Conservation (phyloP, 2,113 vertebrate species). For the Entelurus aequoreus region DNA sequence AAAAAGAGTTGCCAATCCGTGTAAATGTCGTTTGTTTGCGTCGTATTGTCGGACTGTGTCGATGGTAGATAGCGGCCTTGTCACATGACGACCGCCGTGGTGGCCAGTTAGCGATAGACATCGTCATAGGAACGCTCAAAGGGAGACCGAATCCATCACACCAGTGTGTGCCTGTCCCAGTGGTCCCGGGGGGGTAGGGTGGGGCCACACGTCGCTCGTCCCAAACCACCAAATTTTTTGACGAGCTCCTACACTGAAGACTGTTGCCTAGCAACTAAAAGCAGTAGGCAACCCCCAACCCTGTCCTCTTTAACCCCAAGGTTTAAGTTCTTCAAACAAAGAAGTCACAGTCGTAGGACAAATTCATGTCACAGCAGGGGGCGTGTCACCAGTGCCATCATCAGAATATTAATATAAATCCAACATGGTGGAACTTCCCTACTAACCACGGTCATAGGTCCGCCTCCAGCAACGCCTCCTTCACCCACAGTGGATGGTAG, state of each 20-base stretch:
- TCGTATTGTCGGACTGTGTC: conserved; percentile 92
- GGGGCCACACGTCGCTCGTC: conserved; percentile 6
- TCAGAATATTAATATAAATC: too few relatives aligned
- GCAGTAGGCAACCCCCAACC: neutral
- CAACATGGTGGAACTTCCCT: too few relatives aligned
- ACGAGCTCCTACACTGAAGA: too few relatives aligned
- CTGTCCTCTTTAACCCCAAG: neutral
- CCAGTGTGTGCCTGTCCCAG: conserved; percentile 99
- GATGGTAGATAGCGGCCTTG: conserved; percentile 78
- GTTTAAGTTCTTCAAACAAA: neutral
- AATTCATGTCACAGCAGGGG: too few relatives aligned
- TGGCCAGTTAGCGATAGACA: conserved; percentile 59
- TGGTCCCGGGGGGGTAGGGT: conserved; percentile 62
- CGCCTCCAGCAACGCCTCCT: too few relatives aligned
- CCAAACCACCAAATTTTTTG: too few relatives aligned
- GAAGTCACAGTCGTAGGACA: too few relatives aligned
- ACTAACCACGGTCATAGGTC: too few relatives aligned
- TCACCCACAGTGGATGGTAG: too few relatives aligned
- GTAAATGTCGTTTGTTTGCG: conserved; percentile 82
- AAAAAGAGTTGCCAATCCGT: conserved; percentile 93
- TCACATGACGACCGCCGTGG: conserved; percentile 80
- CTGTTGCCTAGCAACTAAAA: neutral
- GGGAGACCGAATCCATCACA: conserved; percentile 72
- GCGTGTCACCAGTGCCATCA: too few relatives aligned
- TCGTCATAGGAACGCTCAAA: conserved; percentile 51